These are phyloP conservation scores for Scelioninae gen. 2 DNA, from an alignment of 2,888 invertebrate species.

Conservation along the genomic window DNA sequence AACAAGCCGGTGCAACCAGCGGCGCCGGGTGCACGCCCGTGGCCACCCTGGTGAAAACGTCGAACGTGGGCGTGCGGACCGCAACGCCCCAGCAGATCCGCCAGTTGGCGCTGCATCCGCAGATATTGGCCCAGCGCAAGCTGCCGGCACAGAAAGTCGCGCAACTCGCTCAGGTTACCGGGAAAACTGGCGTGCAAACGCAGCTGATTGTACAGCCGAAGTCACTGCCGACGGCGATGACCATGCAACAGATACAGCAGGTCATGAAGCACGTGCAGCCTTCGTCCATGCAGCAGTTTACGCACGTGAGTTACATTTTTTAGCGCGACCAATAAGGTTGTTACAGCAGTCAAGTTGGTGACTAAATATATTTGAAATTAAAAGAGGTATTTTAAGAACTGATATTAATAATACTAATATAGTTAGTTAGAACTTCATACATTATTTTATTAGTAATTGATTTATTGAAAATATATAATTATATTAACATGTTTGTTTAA, in stretches of 20 bases:
- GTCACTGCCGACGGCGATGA: slow-evolving; percentile 80
- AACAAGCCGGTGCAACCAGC: slow-evolving; percentile 76
- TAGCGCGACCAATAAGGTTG: no score
- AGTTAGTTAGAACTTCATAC: no score
- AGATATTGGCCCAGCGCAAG: slow-evolving; percentile 78
- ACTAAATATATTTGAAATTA: no score
- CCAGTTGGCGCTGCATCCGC: slow-evolving; percentile 80
- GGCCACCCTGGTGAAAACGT: slow-evolving; percentile 81
- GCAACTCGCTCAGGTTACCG: slow-evolving; percentile 77
- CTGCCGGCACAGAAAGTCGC: slow-evolving; percentile 79
- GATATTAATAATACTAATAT: no score
- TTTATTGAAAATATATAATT: no score
- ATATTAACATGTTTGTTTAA: no score
- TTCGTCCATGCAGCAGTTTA: slow-evolving; percentile 72
- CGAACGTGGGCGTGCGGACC: slow-evolving; percentile 76
- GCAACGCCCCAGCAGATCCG: slow-evolving; percentile 81
- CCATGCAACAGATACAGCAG: slow-evolving; percentile 86
- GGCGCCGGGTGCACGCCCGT: slow-evolving; percentile 75
- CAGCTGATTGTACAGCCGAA: slow-evolving; percentile 85
- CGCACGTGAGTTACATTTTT: slow-evolving; percentile 69
- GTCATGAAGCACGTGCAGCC: slow-evolving; percentile 81
- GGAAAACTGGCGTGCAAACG: slow-evolving; percentile 77
- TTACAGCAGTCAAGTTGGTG: no score
- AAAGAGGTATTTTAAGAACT: no score
- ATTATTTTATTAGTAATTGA: no score